phyloP scores from a whole-genome alignment of 1,140 invertebrate species.

The Colletes gigas region DNA sequence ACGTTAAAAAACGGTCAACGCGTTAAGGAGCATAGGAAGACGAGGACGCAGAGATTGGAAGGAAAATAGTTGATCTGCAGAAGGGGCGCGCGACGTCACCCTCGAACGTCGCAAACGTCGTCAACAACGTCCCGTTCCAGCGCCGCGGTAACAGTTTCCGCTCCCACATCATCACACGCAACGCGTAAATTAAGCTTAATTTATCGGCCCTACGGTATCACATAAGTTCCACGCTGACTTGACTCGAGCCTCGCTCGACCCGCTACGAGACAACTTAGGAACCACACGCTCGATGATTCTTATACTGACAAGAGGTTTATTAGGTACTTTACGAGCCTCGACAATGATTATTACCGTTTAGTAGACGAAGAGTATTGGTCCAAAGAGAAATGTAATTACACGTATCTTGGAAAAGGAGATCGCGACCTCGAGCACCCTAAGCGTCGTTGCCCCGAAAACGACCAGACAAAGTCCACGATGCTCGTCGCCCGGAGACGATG shows the following conservation, averaged over 20 bases:
- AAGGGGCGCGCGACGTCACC: not conserved
- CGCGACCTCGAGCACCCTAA: not conserved
- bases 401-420: slow-evolving; percentile 25
- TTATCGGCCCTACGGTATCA: slow-evolving; percentile 57
- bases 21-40: no score
- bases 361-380: slow-evolving; percentile 68
- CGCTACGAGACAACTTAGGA: slow-evolving; percentile 63
- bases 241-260: slow-evolving; percentile 40
- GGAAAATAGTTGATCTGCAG: not conserved
- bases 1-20: no score
- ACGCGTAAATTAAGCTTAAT: slow-evolving; percentile 45
- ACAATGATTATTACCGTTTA: slow-evolving; percentile 62
- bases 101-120: slow-evolving; percentile 10
- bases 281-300: slow-evolving; percentile 64
- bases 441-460: no score
- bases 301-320: slow-evolving; percentile 53
- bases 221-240: slow-evolving; percentile 61
- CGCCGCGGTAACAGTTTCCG: not conserved
- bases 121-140: not conserved
- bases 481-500: not conserved
- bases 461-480: not conserved
- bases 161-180: not conserved
- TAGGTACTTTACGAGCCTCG: slow-evolving; percentile 67
- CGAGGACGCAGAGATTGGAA: no score
- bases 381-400: slow-evolving; percentile 66